Evolutionary conservation across 2,113 vertebrate species (phyloP), one percentile per base, ranked within the genome.

Genomic region (Spea multiplicata): DNA sequence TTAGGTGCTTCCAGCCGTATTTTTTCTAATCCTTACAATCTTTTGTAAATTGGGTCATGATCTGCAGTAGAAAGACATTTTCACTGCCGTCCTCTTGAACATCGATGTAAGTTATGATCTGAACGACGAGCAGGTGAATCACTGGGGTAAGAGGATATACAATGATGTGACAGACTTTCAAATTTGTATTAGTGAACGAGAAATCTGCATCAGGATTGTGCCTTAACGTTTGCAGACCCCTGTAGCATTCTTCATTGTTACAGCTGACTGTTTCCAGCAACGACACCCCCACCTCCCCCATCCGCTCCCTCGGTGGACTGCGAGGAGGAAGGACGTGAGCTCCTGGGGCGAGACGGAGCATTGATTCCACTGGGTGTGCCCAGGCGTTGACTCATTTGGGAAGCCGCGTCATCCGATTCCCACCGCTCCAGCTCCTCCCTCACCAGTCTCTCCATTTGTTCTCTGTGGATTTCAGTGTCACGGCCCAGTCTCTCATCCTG

Each of bases 361-460:
- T 67, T 85, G 0, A 83, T 84, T 4, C 92, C 93, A 4, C 90
- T 74, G 0, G 93, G 93, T 0, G 93, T 93, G 50, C 92, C 89
- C 65, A 93, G 79, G 0, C 89, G 86, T 1, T 95, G 96, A 85
- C 95, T 95, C 81, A 93, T 88, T 68, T 97, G 97, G 0, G 96
- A 95, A 3, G 88, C 91, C 0, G 92, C 85, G 0, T 97, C 97
- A 0, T 98, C 96, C 0, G 94, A 97, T 71, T 98, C 96, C 94
- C 96, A 98, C 47, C 93, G 93, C 69, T 98, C 96, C 86, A 98
- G 78, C 59, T 99, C 97, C 83, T 98, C 97, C 12, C 94, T 90
- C 48, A 98, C 96, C 0, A 98, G 91, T 17, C 91, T 85, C 83
- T 98, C 97, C 95, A 95, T 97, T 72, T 97, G 97, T 4, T 98